Percentiles rank a stretch among this genome's conserved stretches.
Conservation (phyloP, 2,113 vertebrate species). For the Chionomys nivalis region DNA sequence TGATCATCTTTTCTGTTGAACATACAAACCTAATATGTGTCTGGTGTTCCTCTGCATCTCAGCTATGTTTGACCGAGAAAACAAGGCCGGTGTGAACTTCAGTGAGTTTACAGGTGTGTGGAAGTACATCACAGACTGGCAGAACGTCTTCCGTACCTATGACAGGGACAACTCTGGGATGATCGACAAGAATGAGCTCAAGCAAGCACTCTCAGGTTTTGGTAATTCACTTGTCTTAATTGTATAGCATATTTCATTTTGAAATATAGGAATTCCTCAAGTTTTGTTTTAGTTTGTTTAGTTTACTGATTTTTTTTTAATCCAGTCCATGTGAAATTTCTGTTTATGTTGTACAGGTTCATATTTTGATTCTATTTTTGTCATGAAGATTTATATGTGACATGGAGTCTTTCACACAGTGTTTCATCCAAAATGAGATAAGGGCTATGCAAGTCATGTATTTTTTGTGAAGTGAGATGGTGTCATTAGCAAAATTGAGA, state of each 20-base stretch:
- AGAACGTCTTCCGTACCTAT: constrained; percentile 98
- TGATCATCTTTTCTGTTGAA: background rate
- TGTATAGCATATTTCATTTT: constrained; percentile 75
- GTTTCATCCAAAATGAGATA: constrained; percentile 80
- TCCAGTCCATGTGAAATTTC: background rate
- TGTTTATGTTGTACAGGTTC: constrained; percentile 33
- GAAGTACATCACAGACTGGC: constrained; percentile 99
- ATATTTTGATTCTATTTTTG: constrained; percentile 27
- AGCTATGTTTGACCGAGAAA: constrained; percentile 99
- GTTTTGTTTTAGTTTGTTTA: background rate
- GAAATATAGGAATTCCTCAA: background rate
- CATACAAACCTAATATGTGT: background rate
- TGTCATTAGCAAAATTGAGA: constrained; percentile 55
- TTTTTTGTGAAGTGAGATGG: background rate
- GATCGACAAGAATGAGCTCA: constrained; percentile 98
- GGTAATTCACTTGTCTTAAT: constrained; percentile 89
- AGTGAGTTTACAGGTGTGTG: constrained; percentile 97
- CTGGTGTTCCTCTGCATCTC: constrained; percentile 61
- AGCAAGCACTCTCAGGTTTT: constrained; percentile 97
- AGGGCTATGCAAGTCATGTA: constrained; percentile 64
- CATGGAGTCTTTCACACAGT: background rate
- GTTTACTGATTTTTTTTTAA: background rate
- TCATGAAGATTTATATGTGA: constrained; percentile 4
- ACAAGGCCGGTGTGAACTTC: constrained; percentile 98
- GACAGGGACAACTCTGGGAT: constrained; percentile 98